Evolutionary conservation across 2,888 invertebrate species (phyloP), one percentile per base, ranked within the genome.

Genomic region (Allolobophora icterica): DNA sequence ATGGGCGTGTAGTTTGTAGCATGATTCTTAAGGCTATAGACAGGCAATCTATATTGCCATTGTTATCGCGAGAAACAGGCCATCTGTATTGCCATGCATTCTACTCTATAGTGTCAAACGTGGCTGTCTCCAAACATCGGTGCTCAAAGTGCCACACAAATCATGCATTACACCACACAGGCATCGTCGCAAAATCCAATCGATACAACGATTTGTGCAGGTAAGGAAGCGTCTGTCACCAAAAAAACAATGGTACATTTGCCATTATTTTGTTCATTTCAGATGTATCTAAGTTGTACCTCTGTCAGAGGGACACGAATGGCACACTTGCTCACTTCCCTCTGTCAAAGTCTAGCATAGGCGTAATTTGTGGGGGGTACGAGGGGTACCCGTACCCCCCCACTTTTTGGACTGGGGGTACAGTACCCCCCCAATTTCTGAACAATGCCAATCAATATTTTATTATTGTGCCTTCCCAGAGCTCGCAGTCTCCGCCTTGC

Each of bases 11-110:
- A 71, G 71, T n/a, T 71, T 71, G 71, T 71, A 71, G 71, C 71
- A 71, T 4, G 71, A 71, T 71, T 71, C 71, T 71, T n/a, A 71
- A n/a, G 11, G 71, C 71, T n/a, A 17, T 71, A 71, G 71, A 30
- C 30, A 71, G 71, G 71, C 71, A 71, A 71, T 71, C 71, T 71
- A 71, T 71, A 71, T 71, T 71, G 71, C 30, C 71, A 71, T 71
- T 71, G 71, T 71, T 71, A 71, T 71, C 71, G 71, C 71, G 71
- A 71, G 71, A 71, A 71, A 71, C 71, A 71, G 71, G 71, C 71
- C 71, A 71, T n/a, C 71, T 71, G 71, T 6, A 71, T 71, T n/a
- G 71, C 71, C 30, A n/a, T 71, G 71, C 71, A 71, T 71, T 71
- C 71, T 71, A 71, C 71, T 71, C 71, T 71, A 2, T 19, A 71